Conservation (phyloP, 2,888 invertebrate species). For the Globia sparganii region DNA sequence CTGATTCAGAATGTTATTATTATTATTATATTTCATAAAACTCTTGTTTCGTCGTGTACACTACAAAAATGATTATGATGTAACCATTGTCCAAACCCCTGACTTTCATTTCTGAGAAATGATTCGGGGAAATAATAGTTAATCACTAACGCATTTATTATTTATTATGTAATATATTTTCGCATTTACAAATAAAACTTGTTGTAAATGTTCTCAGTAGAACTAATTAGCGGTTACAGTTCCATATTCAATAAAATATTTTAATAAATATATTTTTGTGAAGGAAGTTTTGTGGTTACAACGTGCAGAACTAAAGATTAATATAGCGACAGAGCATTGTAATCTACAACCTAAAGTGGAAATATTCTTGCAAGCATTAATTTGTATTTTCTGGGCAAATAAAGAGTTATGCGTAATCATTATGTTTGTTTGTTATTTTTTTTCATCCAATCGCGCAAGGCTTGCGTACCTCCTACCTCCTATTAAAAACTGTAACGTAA, state of each 20-base stretch:
- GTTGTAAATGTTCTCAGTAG: slow-evolving; percentile 70
- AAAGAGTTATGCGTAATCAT: slow-evolving; percentile 87
- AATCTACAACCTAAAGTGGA: slow-evolving; percentile 79
- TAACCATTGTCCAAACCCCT: slow-evolving; percentile 59
- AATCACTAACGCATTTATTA: slow-evolving; percentile 68
- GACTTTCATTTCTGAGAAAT: slow-evolving; percentile 66
- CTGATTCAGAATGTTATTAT: slow-evolving; percentile 53
- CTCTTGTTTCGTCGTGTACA: slow-evolving; percentile 56
- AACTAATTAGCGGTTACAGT: slow-evolving; percentile 82
- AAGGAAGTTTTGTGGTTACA: slow-evolving; percentile 83
- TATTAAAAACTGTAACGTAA: not conserved
- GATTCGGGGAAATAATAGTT: slow-evolving; percentile 51
- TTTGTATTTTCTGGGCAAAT: slow-evolving; percentile 90
- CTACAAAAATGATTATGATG: slow-evolving; percentile 58
- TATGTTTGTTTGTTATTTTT: slow-evolving; percentile 65
- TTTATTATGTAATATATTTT: slow-evolving; percentile 63
- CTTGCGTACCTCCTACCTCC: not conserved
- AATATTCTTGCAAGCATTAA: slow-evolving; percentile 88
- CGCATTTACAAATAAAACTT: slow-evolving; percentile 71
- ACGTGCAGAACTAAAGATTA: slow-evolving; percentile 69
- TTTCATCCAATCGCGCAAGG: not conserved
- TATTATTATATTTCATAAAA: slow-evolving; percentile 52
- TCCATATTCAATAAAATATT: slow-evolving; percentile 83
- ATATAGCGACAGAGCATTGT: slow-evolving; percentile 76
- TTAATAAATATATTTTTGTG: slow-evolving; percentile 88